phyloP scores from a whole-genome alignment of 2,113 vertebrate genomes.

The Pleuronectes platessa region DNA sequence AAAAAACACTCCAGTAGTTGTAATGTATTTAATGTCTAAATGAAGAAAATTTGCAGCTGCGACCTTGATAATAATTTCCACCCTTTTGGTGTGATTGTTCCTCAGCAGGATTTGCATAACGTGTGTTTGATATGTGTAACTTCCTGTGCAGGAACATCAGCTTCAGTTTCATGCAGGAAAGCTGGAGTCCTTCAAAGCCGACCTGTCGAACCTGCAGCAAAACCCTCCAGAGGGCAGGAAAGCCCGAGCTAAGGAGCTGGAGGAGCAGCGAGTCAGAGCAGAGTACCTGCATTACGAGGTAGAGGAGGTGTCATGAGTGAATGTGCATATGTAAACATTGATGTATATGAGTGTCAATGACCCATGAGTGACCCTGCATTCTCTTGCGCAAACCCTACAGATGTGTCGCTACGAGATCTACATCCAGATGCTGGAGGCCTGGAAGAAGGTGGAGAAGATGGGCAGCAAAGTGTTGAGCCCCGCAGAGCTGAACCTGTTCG shows the following conservation, averaged over 20 bases:
- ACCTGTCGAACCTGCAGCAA: constrained; percentile 84
- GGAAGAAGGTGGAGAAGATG: constrained; percentile 56
- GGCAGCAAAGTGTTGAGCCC: constrained; percentile 15
- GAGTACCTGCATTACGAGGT: constrained; percentile 83
- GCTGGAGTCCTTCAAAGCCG: constrained; percentile 84
- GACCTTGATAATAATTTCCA: no score
- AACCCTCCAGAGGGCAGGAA: constrained; percentile 79
- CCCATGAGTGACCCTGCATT: constrained; percentile 6
- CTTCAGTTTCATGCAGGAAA: constrained; percentile 84
- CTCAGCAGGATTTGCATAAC: not conserved
- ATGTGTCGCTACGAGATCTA: constrained; percentile 88
- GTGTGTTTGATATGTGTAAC: not conserved
- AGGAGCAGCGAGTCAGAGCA: constrained; percentile 75
- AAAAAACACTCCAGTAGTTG: no score
- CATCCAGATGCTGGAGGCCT: constrained; percentile 83
- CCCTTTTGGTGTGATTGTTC: no score
- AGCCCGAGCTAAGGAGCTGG: constrained; percentile 83
- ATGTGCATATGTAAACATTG: not conserved
- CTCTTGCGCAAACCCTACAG: constrained; percentile 67
- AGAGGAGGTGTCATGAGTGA: not conserved
- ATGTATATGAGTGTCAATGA: not conserved
- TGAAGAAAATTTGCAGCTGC: no score
- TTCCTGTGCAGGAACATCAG: constrained; percentile 86
- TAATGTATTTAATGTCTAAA: no score
- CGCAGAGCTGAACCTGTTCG: constrained; percentile 77